These are phyloP conservation scores for Selenia dentaria DNA, from an alignment of 2,888 invertebrate genomes.

Conservation along the genomic window DNA sequence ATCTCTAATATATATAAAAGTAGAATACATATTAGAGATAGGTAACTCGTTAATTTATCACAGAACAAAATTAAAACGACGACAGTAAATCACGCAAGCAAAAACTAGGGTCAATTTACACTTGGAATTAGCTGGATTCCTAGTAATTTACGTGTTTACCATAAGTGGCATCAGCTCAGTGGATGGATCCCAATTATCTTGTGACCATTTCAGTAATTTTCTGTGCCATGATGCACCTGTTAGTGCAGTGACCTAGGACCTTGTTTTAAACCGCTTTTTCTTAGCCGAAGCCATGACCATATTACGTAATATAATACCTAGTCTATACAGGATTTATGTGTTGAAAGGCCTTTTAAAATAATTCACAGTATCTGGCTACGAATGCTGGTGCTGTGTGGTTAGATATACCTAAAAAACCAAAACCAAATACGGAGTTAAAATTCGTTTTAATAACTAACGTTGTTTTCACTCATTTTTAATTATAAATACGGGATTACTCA, in stretches of 20 bases:
- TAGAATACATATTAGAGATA: no score
- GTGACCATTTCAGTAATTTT: constrained; percentile 21
- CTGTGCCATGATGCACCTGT: constrained; percentile 19
- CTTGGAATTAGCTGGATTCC: background rate
- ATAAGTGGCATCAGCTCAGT: constrained; percentile 10
- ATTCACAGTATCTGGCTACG: no score
- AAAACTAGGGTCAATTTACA: constrained; percentile 3
- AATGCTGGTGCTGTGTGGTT: no score
- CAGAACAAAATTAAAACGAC: background rate
- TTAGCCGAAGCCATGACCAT: background rate
- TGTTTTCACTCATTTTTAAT: no score
- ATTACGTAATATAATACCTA: background rate
- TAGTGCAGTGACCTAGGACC: constrained; percentile 15
- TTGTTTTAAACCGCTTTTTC: background rate
- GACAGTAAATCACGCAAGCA: background rate
- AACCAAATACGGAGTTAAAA: no score
- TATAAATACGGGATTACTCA: no score
- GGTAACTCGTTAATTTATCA: no score
- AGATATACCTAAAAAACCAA: no score
- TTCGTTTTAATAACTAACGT: no score
- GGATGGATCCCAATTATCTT: constrained; percentile 26
- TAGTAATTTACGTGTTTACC: constrained; percentile 11
- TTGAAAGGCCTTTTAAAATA: no score
- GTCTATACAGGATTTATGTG: no score
- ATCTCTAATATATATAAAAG: no score